Evolutionary conservation across 92 coral and sea anemone species (phyloP).

Genomic region (Parazoanthus swiftii): DNA sequence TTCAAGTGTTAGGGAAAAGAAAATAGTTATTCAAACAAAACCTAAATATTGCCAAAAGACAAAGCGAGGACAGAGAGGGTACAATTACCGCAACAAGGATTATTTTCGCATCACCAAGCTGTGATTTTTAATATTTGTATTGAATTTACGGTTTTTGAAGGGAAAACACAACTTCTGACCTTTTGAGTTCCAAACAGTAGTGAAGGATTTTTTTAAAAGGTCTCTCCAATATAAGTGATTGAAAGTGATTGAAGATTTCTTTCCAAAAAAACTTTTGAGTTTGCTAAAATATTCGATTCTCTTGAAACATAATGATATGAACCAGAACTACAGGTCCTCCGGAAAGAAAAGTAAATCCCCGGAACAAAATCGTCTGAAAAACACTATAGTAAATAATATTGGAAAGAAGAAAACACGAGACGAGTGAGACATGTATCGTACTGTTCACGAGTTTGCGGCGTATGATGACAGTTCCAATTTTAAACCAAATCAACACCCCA

Average conservation of each 20-base stretch:
- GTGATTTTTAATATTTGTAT: not conserved
- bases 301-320: no score
- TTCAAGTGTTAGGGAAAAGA: not conserved
- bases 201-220: not conserved
- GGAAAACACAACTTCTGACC: not conserved
- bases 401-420: constrained; percentile 3
- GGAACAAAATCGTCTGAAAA: not conserved
- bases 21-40: no score
- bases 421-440: not conserved
- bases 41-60: not conserved
- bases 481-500: constrained; percentile 3
- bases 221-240: not conserved
- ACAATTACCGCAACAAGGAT: not conserved
- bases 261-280: no score
- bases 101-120: not conserved
- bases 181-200: not conserved
- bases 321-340: not conserved
- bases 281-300: no score
- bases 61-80: not conserved
- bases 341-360: not conserved
- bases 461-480: constrained; percentile 4
- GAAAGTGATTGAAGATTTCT: no score
- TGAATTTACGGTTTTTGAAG: not conserved
- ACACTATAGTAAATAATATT: not conserved
- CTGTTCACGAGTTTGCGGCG: not conserved